These are phyloP conservation scores for Drosophila atripex DNA, from an alignment of 2,888 invertebrate genomes.

Conservation along the genomic window DNA sequence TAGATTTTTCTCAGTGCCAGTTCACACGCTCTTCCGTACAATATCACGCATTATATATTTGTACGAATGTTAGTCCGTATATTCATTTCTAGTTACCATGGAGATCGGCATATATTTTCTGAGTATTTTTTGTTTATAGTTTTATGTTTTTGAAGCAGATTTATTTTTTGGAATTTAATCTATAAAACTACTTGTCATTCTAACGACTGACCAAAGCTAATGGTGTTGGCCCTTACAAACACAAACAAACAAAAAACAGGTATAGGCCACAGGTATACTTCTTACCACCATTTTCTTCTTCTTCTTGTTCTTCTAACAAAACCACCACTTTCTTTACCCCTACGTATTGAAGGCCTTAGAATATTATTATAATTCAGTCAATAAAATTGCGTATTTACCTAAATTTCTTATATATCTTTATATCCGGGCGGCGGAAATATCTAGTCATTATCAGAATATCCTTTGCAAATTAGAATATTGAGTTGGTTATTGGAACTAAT, in stretches of 20 bases:
- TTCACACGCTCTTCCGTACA: conserved; percentile 38
- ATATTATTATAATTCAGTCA: neutral
- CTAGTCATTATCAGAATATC: conserved; percentile 10
- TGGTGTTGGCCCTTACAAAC: neutral
- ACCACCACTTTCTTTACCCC: neutral
- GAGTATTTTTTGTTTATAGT: conserved; percentile 14
- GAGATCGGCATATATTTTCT: conserved; percentile 22
- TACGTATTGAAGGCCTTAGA: neutral
- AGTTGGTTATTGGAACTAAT: neutral
- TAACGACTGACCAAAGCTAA: neutral
- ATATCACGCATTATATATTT: conserved; percentile 25
- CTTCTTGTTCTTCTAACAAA: neutral
- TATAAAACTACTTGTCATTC: neutral
- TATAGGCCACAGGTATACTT: neutral
- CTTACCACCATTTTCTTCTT: conserved; percentile 1
- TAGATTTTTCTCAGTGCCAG: conserved; percentile 40
- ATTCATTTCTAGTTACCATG: conserved; percentile 20
- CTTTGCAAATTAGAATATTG: conserved; percentile 3
- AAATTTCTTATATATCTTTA: conserved; percentile 21
- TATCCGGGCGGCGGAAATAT: conserved; percentile 22
- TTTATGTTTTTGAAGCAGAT: neutral
- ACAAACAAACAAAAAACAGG: neutral
- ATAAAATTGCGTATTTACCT: neutral
- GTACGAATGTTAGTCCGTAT: conserved; percentile 4
- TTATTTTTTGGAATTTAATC: neutral